Evolutionary conservation across 2,113 vertebrate species (phyloP).

Genomic region (Brachyhypopomus occidentalis): DNA sequence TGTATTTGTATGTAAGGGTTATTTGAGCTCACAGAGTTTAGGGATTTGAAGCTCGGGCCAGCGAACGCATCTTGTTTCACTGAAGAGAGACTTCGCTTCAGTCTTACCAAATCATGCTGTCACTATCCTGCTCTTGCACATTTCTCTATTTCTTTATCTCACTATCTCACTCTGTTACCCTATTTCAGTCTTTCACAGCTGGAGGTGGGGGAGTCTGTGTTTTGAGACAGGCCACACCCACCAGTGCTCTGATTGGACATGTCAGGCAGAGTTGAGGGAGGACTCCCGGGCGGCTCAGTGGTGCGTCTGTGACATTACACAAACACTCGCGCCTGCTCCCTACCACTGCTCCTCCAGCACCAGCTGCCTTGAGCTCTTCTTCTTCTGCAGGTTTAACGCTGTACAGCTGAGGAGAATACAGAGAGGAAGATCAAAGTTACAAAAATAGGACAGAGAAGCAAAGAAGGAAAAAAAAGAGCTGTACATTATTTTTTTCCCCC

Average conservation of each 20-base stretch:
- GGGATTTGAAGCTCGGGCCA: background rate
- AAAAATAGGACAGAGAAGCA: slow-evolving; percentile 22
- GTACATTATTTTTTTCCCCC: slow-evolving; percentile 3
- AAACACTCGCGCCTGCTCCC: slow-evolving; percentile 43
- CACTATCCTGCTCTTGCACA: background rate
- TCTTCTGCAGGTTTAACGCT: slow-evolving; percentile 63
- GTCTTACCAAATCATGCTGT: slow-evolving; percentile 35
- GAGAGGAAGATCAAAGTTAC: slow-evolving; percentile 40
- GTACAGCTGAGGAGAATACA: slow-evolving; percentile 60
- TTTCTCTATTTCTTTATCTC: slow-evolving; percentile 14
- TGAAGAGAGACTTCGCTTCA: background rate
- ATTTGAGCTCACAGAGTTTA: background rate
- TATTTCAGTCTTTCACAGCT: slow-evolving; percentile 16
- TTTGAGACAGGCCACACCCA: slow-evolving; percentile 60
- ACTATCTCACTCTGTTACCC: no score
- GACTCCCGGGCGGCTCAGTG: slow-evolving; percentile 58
- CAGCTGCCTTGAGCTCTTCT: slow-evolving; percentile 69
- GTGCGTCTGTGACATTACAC: slow-evolving; percentile 71
- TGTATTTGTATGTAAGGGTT: slow-evolving; percentile 4
- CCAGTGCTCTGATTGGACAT: slow-evolving; percentile 67
- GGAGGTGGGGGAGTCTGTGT: slow-evolving; percentile 60
- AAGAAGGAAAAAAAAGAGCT: slow-evolving; percentile 45
- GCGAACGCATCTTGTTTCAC: slow-evolving; percentile 13
- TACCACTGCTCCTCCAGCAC: slow-evolving; percentile 56
- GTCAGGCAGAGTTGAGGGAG: slow-evolving; percentile 61